Evolutionary conservation across 2,888 invertebrate species (phyloP), one percentile per base, ranked within the genome.

Genomic region (Lacanobia oleracea): DNA sequence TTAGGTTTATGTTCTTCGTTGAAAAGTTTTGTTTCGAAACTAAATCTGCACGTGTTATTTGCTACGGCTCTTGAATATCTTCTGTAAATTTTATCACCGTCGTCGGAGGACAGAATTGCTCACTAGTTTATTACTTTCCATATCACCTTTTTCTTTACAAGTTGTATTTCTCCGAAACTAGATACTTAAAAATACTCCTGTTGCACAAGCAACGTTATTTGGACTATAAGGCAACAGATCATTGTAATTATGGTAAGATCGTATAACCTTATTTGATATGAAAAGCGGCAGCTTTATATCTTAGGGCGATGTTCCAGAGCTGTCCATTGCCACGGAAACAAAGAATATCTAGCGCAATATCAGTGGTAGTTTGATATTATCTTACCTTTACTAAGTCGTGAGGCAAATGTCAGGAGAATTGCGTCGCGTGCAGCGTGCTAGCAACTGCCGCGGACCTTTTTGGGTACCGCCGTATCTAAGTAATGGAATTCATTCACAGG

Each of bases 351-450:
- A 43, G 9, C 48, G 51, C 37, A 68, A 72, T 69, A 69, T 67
- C 69, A 62, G 77, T 69, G 57, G 73, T 54, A 67, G 43, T 77
- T 71, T 60, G 64, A 81, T 81, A 43, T 48, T 64, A 78, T 81
- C 71, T 59, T 74, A 45, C 61, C 72, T 76, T 77, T 74, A 64
- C 69, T 70, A 67, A 85, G 75, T 87, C 87, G 85, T 89, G 87
- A 87, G 82, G 72, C 66, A 78, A 88, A 87, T 82, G 86, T 80
- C 83, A 84, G 77, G 81, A 81, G 65, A 87, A 84, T 83, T 84
- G 81, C 82, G 86, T 85, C 84, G 83, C 77, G 76, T 77, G 75
- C 84, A 88, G 82, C 56, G 89, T 89, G 90, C 90, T 86, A 81
- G 84, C 86, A 86, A 86, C 76, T 51, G 67, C 62, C 64, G 62